Base-by-base conservation (phyloP, 2,797 vertebrate species). In the Phoxinus dragarum region DNA sequence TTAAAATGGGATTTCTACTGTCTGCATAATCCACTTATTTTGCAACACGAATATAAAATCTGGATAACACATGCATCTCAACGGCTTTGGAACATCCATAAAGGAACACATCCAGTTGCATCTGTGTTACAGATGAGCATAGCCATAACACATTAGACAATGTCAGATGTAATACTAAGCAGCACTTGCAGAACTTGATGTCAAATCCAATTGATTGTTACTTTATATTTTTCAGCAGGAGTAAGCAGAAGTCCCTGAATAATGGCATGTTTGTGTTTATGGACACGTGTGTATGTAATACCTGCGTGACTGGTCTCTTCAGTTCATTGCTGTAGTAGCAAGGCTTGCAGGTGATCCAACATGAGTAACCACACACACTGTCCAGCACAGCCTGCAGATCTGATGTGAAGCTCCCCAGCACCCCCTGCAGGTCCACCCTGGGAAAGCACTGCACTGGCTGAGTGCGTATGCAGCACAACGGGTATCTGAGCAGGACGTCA, bases 381-480 rank as follows among this genome's bases (percentile, higher is more conserved):
- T 93, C 92, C 81, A 98, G 87, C 4, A 42, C 86, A 42, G 5
- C 72, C 67, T 93, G 95, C 88, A 97, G 6, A 89, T 97, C 95
- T 77, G 92, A 93, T 92, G 96, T 71, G 92, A 98, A 98, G 89
- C 91, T 89, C 88, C 78, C 91, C 84, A 96, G 84, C 84, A 92
- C 94, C 81, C 82, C 92, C 94, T 96, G 95, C 89, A 93, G 93
- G 91, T 96, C 91, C 71, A 89, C 91, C 80, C 93, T 91, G 6
- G 96, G 94, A 86, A 96, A 96, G 88, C 94, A 94, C 89, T 97
- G 96, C 44, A 95, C 77, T 1, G 96, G 96, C 88, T 96, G 96
- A 90, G 96, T 96, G 91, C 97, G 95, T 88, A 99, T 90, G 71
- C 97, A 99, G 89, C 91, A 95, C 88, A 97, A 90, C 66, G 97